Conservation (phyloP, 2,797 vertebrate genomes). For the Geotrypetes seraphini region DNA sequence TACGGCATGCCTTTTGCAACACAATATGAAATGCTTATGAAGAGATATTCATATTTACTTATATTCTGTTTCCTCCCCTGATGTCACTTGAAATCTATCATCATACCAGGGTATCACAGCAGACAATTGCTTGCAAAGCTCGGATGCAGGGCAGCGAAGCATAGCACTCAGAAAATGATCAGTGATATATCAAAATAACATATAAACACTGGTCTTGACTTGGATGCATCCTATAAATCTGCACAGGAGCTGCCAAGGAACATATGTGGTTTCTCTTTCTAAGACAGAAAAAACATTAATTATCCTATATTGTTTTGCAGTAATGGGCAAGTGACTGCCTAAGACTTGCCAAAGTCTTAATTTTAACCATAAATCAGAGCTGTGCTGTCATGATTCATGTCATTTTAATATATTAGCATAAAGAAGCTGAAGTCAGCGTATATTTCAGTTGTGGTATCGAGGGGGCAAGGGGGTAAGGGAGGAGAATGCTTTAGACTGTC, state of each 20-base stretch:
- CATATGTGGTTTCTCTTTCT: constrained; percentile 40
- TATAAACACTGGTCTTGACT: constrained; percentile 34
- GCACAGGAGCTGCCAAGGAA: constrained; percentile 32
- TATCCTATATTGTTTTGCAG: constrained; percentile 29
- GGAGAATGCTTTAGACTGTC: not conserved
- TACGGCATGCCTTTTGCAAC: too few species aligned
- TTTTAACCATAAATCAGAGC: constrained; percentile 36
- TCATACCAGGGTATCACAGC: constrained; percentile 10
- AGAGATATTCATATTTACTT: constrained; percentile 35
- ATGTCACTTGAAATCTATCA: constrained; percentile 46
- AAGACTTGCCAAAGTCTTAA: constrained; percentile 34
- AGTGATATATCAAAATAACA: constrained; percentile 33
- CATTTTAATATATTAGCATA: constrained; percentile 32
- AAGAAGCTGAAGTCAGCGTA: constrained; percentile 13
- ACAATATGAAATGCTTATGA: constrained; percentile 37
- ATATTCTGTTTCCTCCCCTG: constrained; percentile 37
- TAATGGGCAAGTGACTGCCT: constrained; percentile 20
- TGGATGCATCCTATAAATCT: constrained; percentile 41
- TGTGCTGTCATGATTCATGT: constrained; percentile 13
- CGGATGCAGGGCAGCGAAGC: constrained; percentile 18
- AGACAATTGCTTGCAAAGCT: constrained; percentile 17
- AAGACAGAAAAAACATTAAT: constrained; percentile 50
- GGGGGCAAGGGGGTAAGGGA: not conserved
- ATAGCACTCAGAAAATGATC: constrained; percentile 36
- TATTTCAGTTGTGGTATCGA: not conserved